Evolutionary conservation across 2,797 vertebrate genomes (phyloP).

Genomic region (Amblyopsis hoosieri): DNA sequence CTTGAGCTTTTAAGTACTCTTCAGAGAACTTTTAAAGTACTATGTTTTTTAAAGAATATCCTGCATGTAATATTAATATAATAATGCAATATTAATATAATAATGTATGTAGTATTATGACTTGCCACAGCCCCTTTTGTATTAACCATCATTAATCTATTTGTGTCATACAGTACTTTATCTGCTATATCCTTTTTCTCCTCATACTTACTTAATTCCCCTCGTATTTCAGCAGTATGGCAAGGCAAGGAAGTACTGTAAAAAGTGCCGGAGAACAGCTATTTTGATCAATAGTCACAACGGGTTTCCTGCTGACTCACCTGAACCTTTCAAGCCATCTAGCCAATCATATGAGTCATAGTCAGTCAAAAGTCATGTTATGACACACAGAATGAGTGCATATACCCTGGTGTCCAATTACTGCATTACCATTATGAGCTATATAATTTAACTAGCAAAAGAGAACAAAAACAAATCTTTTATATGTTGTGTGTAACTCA

Average conservation of each 20-base stretch:
- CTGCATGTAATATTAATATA: too few relatives aligned
- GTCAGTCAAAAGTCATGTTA: conserved; percentile 50
- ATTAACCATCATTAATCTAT: neutral
- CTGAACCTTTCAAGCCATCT: conserved; percentile 50
- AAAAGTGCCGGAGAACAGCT: conserved; percentile 1
- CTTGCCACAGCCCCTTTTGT: too few relatives aligned
- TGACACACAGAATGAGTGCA: conserved; percentile 51
- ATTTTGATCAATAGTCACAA: conserved; percentile 35
- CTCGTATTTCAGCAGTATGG: too few relatives aligned
- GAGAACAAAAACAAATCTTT: conserved; percentile 62
- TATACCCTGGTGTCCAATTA: conserved; percentile 52
- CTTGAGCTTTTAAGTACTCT: neutral
- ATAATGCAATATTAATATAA: too few relatives aligned
- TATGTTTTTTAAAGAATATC: too few relatives aligned
- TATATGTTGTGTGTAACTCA: conserved; percentile 43
- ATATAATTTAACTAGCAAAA: conserved; percentile 49
- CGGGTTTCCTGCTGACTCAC: conserved; percentile 63
- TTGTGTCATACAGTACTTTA: too few relatives aligned
- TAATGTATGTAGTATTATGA: too few relatives aligned
- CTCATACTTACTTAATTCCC: neutral
- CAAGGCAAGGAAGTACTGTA: too few relatives aligned
- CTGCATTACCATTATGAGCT: conserved; percentile 59
- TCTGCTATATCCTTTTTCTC: neutral
- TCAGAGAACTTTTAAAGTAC: neutral
- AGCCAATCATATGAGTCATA: conserved; percentile 61